phyloP scores from a whole-genome alignment of 1,140 invertebrate genomes.

The Triops cancriformis region DNA sequence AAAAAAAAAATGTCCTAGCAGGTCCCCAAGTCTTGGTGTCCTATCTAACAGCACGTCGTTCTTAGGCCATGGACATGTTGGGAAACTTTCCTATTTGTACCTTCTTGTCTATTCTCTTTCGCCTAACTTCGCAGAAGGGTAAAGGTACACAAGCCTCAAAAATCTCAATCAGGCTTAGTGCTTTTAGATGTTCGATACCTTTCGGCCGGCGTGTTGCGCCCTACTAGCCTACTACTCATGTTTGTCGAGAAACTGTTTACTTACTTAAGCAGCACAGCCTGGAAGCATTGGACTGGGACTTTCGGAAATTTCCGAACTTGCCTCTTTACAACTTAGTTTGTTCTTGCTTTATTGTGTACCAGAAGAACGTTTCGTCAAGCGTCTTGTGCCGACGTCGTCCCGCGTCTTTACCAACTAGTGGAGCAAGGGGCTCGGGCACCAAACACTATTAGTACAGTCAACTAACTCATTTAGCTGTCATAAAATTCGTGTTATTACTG shows the following conservation, averaged over 20 bases:
- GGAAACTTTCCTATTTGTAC: neutral
- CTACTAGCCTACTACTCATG: neutral
- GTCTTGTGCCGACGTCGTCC: too few relatives aligned
- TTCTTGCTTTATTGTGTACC: neutral
- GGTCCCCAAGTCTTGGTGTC: neutral
- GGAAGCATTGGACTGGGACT: conserved; percentile 9
- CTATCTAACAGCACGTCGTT: too few relatives aligned
- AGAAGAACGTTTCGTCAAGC: neutral
- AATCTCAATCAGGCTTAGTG: conserved; percentile 13
- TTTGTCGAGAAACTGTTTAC: conserved; percentile 10
- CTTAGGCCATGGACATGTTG: neutral
- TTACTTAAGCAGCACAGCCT: conserved; percentile 7
- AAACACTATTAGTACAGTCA: neutral
- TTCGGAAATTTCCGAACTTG: neutral
- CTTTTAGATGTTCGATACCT: conserved; percentile 14
- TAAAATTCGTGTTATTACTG: neutral
- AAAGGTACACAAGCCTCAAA: conserved; percentile 3
- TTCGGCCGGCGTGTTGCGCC: neutral
- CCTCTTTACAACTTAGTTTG: conserved; percentile 6
- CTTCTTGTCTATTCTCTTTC: neutral
- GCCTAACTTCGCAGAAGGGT: neutral
- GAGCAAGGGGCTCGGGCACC: neutral
- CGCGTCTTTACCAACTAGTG: neutral
- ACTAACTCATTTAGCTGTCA: neutral
- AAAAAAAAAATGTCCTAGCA: neutral